Conservation (phyloP, 2,113 vertebrate species). For the Boleophthalmus pectinirostris region DNA sequence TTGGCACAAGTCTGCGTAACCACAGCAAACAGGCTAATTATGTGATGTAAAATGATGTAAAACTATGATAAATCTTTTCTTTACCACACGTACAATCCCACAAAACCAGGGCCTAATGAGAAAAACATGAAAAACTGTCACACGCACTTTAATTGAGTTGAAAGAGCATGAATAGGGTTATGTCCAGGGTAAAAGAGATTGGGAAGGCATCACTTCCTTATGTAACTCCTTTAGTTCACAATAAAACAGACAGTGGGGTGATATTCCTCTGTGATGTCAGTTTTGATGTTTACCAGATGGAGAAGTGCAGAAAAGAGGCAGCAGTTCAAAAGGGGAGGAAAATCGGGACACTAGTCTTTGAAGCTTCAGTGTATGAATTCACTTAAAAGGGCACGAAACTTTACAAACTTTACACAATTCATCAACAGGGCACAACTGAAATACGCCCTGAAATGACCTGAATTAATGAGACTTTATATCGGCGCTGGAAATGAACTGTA, state of each 20-base stretch:
- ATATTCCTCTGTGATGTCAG: background rate
- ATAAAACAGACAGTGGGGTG: background rate
- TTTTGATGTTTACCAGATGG: background rate
- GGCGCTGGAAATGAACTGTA: too few relatives aligned
- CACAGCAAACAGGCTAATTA: too few relatives aligned
- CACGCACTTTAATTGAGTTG: background rate
- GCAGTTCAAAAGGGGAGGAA: background rate
- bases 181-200: background rate
- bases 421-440: background rate
- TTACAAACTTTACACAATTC: background rate
- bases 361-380: background rate
- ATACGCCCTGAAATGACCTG: background rate
- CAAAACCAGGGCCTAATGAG: too few relatives aligned
- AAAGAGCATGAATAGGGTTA: background rate
- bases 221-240: background rate
- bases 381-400: conserved; percentile 1
- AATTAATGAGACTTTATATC: background rate
- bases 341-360: background rate
- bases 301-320: background rate
- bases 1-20: too few relatives aligned
- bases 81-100: too few relatives aligned
- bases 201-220: background rate
- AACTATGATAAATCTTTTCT: too few relatives aligned
- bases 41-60: too few relatives aligned
- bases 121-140: background rate